Conservation (phyloP, 1,140 invertebrate species). For the Drosophila setifemur region DNA sequence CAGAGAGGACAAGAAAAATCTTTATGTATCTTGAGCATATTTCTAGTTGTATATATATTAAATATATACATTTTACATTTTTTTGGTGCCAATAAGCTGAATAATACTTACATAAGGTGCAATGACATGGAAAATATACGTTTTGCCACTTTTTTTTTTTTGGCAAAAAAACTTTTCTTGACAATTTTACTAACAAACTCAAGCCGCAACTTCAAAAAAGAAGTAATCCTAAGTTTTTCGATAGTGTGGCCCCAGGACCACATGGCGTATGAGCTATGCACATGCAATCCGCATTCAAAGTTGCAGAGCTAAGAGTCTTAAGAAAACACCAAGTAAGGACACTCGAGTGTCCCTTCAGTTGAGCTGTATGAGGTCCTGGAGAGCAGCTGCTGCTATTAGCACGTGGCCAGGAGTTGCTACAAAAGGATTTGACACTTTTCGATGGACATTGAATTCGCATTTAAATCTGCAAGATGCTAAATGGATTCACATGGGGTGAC, state of each 20-base stretch:
- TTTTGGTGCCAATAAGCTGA: not conserved
- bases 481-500: slow-evolving; percentile 24
- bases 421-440: slow-evolving; percentile 28
- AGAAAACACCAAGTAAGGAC: slow-evolving; percentile 32
- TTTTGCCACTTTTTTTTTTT: too few relatives aligned
- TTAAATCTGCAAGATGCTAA: slow-evolving; percentile 22
- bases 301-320: slow-evolving; percentile 36
- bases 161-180: slow-evolving; percentile 9
- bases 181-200: slow-evolving; percentile 8
- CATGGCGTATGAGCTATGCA: slow-evolving; percentile 39
- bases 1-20: too few relatives aligned
- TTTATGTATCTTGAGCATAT: too few relatives aligned
- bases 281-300: slow-evolving; percentile 28
- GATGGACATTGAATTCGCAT: slow-evolving; percentile 34
- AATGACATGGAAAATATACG: too few relatives aligned
- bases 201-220: slow-evolving; percentile 5
- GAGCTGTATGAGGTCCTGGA: slow-evolving; percentile 29
- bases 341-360: slow-evolving; percentile 25
- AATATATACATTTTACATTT: too few relatives aligned
- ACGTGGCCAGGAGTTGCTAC: slow-evolving; percentile 22
- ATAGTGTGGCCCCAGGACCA: slow-evolving; percentile 1
- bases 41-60: too few relatives aligned
- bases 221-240: slow-evolving; percentile 29
- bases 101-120: not conserved
- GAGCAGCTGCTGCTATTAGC: slow-evolving; percentile 31